These are phyloP conservation scores for Bombylius major DNA, from an alignment of 2,888 invertebrate species.

Conservation along the genomic window DNA sequence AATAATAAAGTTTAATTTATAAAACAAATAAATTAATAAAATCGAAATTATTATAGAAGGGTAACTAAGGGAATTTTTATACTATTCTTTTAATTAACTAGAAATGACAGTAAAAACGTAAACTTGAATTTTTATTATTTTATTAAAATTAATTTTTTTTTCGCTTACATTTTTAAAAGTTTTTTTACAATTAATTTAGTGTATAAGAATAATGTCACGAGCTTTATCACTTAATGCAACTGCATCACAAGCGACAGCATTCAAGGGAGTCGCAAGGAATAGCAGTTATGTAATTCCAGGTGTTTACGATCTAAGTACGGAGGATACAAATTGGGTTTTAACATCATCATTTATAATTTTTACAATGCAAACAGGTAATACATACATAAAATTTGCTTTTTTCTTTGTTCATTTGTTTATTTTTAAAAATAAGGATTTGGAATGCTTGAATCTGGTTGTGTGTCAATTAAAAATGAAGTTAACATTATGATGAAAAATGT, in stretches of 20 bases:
- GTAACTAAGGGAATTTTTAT: no score
- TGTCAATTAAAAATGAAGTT: constrained; percentile 86
- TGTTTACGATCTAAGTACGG: constrained; percentile 52
- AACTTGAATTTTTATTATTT: no score
- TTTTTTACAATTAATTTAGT: no score
- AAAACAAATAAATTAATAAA: no score
- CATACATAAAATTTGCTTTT: constrained; percentile 1
- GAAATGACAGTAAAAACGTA: no score
- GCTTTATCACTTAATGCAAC: constrained; percentile 4
- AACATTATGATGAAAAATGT: constrained; percentile 98
- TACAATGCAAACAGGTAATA: constrained; percentile 80
- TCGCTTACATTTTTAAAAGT: no score
- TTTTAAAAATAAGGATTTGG: constrained; percentile 59
- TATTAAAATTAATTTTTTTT: no score
- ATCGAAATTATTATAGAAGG: no score
- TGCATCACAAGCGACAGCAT: constrained; percentile 3
- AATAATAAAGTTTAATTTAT: no score
- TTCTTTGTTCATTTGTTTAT: background rate
- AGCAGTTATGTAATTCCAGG: constrained; percentile 42
- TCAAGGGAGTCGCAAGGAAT: constrained; percentile 29
- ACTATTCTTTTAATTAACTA: no score
- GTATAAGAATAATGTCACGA: no score
- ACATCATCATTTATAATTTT: constrained; percentile 83
- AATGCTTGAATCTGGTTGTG: constrained; percentile 85
- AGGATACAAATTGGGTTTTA: constrained; percentile 81